Evolutionary conservation across 1,140 invertebrate genomes (phyloP).

Genomic region (Gonatopus flavifemur): DNA sequence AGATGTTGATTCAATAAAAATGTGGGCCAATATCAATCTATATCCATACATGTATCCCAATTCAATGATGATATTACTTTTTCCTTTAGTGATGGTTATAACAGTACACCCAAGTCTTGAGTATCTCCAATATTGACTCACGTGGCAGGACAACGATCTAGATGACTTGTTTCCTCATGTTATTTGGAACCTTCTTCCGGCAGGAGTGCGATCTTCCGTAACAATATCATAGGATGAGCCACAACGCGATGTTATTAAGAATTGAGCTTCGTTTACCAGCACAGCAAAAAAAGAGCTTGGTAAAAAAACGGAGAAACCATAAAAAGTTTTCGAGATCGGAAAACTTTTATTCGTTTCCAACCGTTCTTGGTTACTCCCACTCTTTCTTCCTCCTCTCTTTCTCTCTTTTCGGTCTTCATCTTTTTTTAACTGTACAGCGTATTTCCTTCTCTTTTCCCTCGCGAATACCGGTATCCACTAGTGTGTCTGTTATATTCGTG

Average conservation of each 20-base stretch:
- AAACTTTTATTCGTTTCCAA: slow-evolving; percentile 46
- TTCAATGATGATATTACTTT: too few relatives aligned
- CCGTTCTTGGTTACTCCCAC: not conserved
- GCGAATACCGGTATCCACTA: not conserved
- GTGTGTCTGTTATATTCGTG: not conserved
- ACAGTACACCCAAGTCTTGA: too few relatives aligned
- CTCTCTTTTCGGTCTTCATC: not conserved
- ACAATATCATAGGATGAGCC: slow-evolving; percentile 23
- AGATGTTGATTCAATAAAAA: too few relatives aligned
- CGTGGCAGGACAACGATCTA: too few relatives aligned
- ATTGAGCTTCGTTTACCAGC: slow-evolving; percentile 37
- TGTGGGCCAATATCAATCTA: too few relatives aligned
- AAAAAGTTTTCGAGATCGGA: slow-evolving; percentile 44
- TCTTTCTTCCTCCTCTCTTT: slow-evolving; percentile 1
- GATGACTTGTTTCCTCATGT: too few relatives aligned
- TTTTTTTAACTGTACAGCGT: not conserved
- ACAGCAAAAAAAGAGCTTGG: slow-evolving; percentile 25
- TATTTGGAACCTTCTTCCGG: too few relatives aligned
- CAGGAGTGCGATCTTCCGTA: too few relatives aligned
- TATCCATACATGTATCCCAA: too few relatives aligned
- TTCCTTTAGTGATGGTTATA: too few relatives aligned
- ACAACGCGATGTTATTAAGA: slow-evolving; percentile 36
- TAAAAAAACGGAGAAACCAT: slow-evolving; percentile 30
- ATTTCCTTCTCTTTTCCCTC: too few relatives aligned
- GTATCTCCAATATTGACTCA: too few relatives aligned